These are phyloP conservation scores for Pteronura brasiliensis DNA, from an alignment of 2,113 vertebrate genomes.

Conservation along the genomic window DNA sequence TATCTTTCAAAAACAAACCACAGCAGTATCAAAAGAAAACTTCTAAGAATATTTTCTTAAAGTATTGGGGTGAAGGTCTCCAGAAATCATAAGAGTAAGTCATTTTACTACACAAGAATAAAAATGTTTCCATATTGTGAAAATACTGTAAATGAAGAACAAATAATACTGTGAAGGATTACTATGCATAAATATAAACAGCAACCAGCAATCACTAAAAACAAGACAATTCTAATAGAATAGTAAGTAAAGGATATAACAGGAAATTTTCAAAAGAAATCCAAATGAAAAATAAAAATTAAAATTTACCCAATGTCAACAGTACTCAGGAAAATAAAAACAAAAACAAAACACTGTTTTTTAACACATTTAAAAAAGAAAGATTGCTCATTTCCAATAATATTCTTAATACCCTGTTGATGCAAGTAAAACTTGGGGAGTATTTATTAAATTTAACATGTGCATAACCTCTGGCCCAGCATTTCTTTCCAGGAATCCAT, in stretches of 20 bases:
- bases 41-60: neutral
- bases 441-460: constrained; percentile 10
- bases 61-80: neutral
- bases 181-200: constrained; percentile 22
- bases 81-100: neutral
- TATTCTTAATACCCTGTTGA: neutral
- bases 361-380: constrained; percentile 3
- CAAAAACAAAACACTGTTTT: neutral
- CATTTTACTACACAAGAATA: constrained; percentile 2
- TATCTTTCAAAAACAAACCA: constrained; percentile 12
- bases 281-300: neutral
- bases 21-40: neutral
- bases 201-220: neutral
- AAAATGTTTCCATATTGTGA: neutral
- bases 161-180: neutral
- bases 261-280: constrained; percentile 8
- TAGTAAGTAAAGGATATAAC: neutral
- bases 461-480: neutral
- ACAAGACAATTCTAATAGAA: neutral
- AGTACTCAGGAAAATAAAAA: constrained; percentile 37
- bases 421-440: neutral
- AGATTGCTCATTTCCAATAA: neutral
- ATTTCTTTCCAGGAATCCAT: constrained; percentile 22
- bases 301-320: neutral
- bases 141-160: neutral